A percentile compares a stretch with the other conserved stretches of the same genome.
These are phyloP conservation scores for Rhabdomys dilectus DNA, from an alignment of 2,113 vertebrate species.

Conservation along the genomic window DNA sequence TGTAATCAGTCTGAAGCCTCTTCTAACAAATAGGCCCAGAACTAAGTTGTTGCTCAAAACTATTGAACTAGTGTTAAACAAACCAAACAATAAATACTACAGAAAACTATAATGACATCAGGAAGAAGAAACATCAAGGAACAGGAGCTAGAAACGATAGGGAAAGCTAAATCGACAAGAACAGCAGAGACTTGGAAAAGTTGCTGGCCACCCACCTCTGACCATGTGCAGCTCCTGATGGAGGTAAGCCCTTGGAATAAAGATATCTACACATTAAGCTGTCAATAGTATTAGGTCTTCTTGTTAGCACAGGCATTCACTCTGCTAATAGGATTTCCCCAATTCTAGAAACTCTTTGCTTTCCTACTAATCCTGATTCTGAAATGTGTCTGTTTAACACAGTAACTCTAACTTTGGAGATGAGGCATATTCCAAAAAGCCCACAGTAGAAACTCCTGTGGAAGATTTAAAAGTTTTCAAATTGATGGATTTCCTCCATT, in stretches of 20 bases:
- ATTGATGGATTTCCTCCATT: constrained; percentile 2
- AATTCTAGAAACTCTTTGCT: not conserved
- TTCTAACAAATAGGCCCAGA: not conserved
- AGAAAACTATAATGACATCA: not conserved
- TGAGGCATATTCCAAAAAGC: not conserved
- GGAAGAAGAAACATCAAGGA: not conserved
- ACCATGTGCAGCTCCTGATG: not conserved
- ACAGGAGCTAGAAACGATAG: not conserved
- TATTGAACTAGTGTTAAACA: not conserved
- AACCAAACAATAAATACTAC: not conserved
- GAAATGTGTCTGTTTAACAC: not conserved
- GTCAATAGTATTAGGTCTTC: not conserved
- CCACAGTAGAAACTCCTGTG: not conserved
- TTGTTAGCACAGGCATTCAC: not conserved
- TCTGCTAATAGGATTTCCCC: not conserved
- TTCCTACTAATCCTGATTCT: not conserved
- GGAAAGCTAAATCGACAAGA: not conserved
- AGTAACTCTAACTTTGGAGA: not conserved
- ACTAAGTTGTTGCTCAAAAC: not conserved
- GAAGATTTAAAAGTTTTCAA: not conserved
- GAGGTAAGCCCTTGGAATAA: not conserved
- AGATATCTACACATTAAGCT: not conserved
- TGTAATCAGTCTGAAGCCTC: not conserved
- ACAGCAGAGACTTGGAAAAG: not conserved
- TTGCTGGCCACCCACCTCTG: not conserved